These are phyloP conservation scores for Bucco capensis DNA, from an alignment of 2,113 vertebrate genomes.

Conservation along the genomic window DNA sequence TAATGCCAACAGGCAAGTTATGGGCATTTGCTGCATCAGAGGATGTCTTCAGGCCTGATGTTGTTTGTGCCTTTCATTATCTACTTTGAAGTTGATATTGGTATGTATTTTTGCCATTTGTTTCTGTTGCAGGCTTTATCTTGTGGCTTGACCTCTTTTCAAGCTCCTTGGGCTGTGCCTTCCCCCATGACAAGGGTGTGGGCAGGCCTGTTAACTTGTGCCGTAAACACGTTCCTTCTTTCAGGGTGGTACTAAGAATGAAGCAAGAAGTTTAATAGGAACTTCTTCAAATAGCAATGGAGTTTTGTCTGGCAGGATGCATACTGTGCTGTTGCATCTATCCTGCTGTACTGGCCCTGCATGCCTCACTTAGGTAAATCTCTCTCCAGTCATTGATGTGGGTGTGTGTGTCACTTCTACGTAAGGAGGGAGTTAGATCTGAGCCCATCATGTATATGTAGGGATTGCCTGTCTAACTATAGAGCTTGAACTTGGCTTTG, in stretches of 20 bases:
- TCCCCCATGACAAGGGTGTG: constrained; percentile 45
- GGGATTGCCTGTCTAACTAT: constrained; percentile 12
- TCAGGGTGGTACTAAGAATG: constrained; percentile 49
- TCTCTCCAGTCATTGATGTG: constrained; percentile 15
- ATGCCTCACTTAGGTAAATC: constrained; percentile 28
- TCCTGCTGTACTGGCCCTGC: constrained; percentile 40
- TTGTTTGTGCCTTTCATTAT: neutral
- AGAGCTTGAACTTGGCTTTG: neutral
- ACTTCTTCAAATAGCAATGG: constrained; percentile 49
- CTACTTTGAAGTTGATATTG: neutral
- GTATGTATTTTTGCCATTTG: neutral
- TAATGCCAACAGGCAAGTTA: neutral
- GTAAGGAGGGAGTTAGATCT: neutral
- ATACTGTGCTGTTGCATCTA: neutral
- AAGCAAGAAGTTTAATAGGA: constrained; percentile 61
- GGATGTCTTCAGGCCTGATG: neutral
- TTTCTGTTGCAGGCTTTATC: neutral
- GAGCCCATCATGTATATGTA: neutral
- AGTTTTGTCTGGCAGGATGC: constrained; percentile 5
- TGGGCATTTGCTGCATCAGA: neutral
- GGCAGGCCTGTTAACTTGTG: constrained; percentile 41
- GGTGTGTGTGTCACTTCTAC: constrained; percentile 24
- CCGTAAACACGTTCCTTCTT: constrained; percentile 62
- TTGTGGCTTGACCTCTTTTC: constrained; percentile 50
- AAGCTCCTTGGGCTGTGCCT: constrained; percentile 29